These are phyloP conservation scores for Hypothenemus hampei DNA, from an alignment of 1,140 invertebrate genomes.

Conservation along the genomic window DNA sequence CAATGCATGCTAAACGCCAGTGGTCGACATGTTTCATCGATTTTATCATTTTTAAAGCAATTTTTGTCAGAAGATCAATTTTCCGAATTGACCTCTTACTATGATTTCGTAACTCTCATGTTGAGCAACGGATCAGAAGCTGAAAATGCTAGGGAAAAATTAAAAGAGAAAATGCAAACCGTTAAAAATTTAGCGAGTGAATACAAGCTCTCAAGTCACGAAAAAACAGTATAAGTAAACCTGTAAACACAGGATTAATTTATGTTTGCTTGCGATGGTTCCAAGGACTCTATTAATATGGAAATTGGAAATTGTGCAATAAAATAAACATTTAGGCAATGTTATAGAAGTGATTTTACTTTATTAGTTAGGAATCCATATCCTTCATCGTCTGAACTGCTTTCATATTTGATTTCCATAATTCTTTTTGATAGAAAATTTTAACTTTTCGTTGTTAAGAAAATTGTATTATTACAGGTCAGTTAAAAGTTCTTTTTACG, in stretches of 20 bases:
- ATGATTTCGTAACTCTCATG: conserved; percentile 50
- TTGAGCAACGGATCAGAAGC: conserved; percentile 38
- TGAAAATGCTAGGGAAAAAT: conserved; percentile 42
- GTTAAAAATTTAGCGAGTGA: conserved; percentile 44
- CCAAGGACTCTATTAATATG: neutral
- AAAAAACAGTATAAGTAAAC: neutral
- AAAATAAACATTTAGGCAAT: neutral
- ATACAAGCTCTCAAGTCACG: conserved; percentile 33
- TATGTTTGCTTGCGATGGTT: neutral
- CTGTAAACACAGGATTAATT: neutral
- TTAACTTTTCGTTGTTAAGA: too few relatives aligned
- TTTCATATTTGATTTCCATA: too few relatives aligned
- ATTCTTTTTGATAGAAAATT: too few relatives aligned
- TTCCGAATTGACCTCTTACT: conserved; percentile 61
- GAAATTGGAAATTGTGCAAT: neutral
- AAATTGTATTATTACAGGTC: too few relatives aligned
- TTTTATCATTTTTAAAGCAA: conserved; percentile 68
- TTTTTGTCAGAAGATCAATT: conserved; percentile 61
- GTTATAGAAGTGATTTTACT: too few relatives aligned
- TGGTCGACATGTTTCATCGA: conserved; percentile 80
- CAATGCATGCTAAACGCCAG: conserved; percentile 84
- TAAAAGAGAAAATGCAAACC: conserved; percentile 40
- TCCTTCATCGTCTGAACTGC: too few relatives aligned
- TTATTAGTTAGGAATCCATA: neutral
- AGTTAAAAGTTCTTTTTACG: too few relatives aligned